These are phyloP conservation scores for Lycocerus yunnanus DNA, from an alignment of 2,888 invertebrate species.

Conservation along the genomic window DNA sequence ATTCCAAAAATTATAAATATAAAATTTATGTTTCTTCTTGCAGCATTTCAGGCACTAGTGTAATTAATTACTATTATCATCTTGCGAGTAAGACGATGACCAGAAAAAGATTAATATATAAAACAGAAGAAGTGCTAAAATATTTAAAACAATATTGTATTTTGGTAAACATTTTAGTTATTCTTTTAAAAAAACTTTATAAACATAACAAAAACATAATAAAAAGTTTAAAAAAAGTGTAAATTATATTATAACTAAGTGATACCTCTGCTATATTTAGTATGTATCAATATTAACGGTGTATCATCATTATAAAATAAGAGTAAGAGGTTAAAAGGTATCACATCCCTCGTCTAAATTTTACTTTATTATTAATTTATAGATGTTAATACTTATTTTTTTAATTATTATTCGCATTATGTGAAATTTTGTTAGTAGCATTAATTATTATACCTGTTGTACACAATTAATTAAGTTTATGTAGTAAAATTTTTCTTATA, in stretches of 20 bases:
- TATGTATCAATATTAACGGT: background rate
- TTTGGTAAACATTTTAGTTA: no score
- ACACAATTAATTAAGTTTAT: background rate
- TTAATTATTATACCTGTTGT: background rate
- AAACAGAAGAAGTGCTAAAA: background rate
- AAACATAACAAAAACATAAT: no score
- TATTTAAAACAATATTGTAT: background rate
- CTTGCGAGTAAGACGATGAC: background rate
- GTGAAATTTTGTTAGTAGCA: background rate
- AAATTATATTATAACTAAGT: no score
- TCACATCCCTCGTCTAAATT: background rate
- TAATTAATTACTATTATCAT: background rate
- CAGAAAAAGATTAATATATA: background rate
- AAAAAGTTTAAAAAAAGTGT: background rate
- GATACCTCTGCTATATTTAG: no score
- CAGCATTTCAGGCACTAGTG: no score
- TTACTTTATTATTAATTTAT: background rate
- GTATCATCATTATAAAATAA: background rate
- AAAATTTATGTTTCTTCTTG: no score
- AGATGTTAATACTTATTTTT: background rate
- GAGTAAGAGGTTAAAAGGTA: background rate
- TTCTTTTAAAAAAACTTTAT: background rate
- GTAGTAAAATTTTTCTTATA: background rate
- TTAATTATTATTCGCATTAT: background rate
- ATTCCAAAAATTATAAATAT: background rate